Evolutionary conservation across 2,113 vertebrate species (phyloP).

Genomic region (Aplodontia rufa): DNA sequence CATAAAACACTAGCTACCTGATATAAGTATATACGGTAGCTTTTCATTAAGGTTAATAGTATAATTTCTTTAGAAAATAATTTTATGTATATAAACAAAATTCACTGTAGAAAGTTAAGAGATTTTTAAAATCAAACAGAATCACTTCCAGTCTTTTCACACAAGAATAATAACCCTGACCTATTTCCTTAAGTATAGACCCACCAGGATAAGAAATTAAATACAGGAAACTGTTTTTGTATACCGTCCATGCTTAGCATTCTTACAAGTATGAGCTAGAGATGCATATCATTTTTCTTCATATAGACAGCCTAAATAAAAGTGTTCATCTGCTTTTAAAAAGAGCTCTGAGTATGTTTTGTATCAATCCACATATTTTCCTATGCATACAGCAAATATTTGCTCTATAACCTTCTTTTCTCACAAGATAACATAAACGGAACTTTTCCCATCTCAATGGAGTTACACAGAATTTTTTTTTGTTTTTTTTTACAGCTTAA

Average conservation of each 20-base stretch:
- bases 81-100: background rate
- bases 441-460: background rate
- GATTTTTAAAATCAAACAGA: background rate
- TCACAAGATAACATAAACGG: background rate
- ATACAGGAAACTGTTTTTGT: conserved; percentile 96
- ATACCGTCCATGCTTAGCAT: conserved; percentile 97
- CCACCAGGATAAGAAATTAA: conserved; percentile 90
- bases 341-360: background rate
- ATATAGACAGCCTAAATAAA: conserved; percentile 97
- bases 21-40: background rate
- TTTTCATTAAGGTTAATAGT: background rate
- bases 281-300: conserved; percentile 96
- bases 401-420: background rate
- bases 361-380: background rate
- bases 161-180: background rate
- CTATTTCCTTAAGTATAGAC: conserved; percentile 88
- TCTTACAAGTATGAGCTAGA: conserved; percentile 97
- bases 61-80: background rate
- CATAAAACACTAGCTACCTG: background rate
- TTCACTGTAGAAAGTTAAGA: background rate
- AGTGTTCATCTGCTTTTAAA: conserved; percentile 90
- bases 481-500: background rate
- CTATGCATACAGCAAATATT: background rate
- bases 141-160: background rate
- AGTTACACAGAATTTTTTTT: background rate